Percentiles rank a stretch among this genome's conserved stretches.
These are phyloP conservation scores for Rhagophthalmus giganteus DNA, from an alignment of 2,888 invertebrate species.

Conservation along the genomic window DNA sequence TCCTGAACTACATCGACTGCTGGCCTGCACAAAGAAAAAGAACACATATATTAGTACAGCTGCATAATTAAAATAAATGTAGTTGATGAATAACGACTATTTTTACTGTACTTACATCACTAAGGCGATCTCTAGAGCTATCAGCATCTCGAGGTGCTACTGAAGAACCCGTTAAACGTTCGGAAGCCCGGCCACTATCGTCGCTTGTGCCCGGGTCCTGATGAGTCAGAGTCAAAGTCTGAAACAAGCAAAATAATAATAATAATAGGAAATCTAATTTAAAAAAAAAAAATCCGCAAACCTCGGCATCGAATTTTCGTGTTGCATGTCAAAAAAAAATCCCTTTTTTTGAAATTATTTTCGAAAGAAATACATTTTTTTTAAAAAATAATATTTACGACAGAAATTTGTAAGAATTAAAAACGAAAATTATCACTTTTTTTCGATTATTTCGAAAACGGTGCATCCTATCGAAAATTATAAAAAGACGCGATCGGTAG, in stretches of 20 bases:
- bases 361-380: no score
- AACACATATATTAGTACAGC: not conserved
- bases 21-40: conserved; percentile 72
- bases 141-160: conserved; percentile 77
- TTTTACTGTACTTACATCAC: conserved; percentile 88
- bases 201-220: conserved; percentile 80
- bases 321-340: no score
- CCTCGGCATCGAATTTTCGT: no score
- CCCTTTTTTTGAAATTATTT: no score
- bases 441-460: no score
- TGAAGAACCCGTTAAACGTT: conserved; percentile 76
- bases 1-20: conserved; percentile 90
- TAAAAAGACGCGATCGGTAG: no score
- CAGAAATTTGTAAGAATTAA: no score
- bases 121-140: conserved; percentile 81
- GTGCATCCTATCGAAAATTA: no score
- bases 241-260: conserved; percentile 53
- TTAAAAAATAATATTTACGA: no score
- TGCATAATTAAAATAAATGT: no score
- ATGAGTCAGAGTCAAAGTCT: conserved; percentile 74
- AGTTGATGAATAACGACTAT: no score
- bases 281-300: not conserved
- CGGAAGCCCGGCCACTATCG: conserved; percentile 81
- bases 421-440: no score
- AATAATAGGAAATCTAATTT: not conserved